Conservation (phyloP, 2,797 vertebrate genomes). For the Ctenosaura bakeri region DNA sequence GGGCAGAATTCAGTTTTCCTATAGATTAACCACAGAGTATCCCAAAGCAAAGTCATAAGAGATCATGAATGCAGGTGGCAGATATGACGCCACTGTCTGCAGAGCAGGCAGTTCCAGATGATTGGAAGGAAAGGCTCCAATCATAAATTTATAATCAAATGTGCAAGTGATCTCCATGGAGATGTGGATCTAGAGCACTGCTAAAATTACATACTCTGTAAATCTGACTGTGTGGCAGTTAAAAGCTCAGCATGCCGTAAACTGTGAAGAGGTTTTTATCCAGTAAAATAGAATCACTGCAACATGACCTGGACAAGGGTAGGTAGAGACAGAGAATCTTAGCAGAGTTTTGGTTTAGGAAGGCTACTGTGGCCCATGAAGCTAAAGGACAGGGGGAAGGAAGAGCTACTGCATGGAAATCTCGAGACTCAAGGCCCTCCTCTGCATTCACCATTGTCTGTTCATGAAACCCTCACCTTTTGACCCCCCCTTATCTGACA, state of each 20-base stretch:
- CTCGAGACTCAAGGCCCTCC: no score
- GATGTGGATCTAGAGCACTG: neutral
- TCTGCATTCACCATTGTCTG: no score
- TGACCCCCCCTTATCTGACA: no score
- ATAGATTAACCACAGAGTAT: neutral
- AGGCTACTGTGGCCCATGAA: no score
- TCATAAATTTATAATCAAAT: neutral
- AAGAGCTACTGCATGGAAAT: no score
- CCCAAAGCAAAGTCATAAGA: neutral
- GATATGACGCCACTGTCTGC: neutral
- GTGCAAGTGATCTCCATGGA: conserved; percentile 6
- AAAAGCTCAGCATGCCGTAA: neutral
- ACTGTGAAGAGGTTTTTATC: neutral
- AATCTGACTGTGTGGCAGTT: neutral
- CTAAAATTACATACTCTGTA: neutral
- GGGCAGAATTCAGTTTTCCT: neutral
- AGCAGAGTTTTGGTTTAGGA: no score
- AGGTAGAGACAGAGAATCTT: no score
- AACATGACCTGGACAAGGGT: neutral
- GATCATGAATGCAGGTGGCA: neutral
- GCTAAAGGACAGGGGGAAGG: no score
- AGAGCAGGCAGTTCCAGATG: neutral
- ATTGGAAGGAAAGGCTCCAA: no score
- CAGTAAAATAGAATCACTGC: neutral
- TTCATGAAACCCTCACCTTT: no score